Percentiles rank a stretch among this genome's conserved stretches.
Evolutionary conservation across 2,888 invertebrate genomes (phyloP).

Genomic region (Plagiodera versicolora): DNA sequence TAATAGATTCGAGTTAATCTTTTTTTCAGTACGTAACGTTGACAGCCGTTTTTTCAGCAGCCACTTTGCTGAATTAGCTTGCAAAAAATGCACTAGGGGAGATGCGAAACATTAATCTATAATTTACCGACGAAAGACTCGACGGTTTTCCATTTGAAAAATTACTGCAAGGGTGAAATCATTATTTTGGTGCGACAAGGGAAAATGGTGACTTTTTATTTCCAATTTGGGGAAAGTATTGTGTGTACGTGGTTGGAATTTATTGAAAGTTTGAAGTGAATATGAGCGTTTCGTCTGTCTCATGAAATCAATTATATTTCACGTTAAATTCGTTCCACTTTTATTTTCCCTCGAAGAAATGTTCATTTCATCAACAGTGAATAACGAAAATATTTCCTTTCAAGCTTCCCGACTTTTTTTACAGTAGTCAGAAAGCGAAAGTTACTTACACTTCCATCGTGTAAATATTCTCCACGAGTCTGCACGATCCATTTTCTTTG

Average conservation of each 20-base stretch:
- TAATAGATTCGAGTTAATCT: constrained; percentile 37
- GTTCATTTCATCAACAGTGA: too few relatives aligned
- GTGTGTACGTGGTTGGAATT: too few relatives aligned
- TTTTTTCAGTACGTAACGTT: constrained; percentile 30
- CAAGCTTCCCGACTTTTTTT: too few relatives aligned
- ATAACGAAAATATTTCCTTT: too few relatives aligned
- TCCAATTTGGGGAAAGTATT: too few relatives aligned
- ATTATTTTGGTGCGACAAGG: not conserved
- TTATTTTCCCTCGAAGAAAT: too few relatives aligned
- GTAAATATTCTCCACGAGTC: not conserved
- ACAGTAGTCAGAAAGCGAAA: not conserved
- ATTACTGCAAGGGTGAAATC: not conserved
- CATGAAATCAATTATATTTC: too few relatives aligned
- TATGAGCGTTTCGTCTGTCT: too few relatives aligned
- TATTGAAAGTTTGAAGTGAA: too few relatives aligned
- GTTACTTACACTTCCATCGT: not conserved
- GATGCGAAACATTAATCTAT: constrained; percentile 2
- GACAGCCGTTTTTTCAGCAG: constrained; percentile 28
- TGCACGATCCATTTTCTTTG: constrained; percentile 7
- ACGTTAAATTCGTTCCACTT: too few relatives aligned
- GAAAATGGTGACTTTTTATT: not conserved
- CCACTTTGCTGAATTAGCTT: constrained; percentile 27
- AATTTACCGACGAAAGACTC: constrained; percentile 5
- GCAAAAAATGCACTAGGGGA: constrained; percentile 8
- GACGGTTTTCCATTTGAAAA: not conserved